A percentile compares a stretch with the other conserved stretches of the same genome.
phyloP scores from a whole-genome alignment of 2,888 invertebrate genomes.

The Cacoxenus indagator region DNA sequence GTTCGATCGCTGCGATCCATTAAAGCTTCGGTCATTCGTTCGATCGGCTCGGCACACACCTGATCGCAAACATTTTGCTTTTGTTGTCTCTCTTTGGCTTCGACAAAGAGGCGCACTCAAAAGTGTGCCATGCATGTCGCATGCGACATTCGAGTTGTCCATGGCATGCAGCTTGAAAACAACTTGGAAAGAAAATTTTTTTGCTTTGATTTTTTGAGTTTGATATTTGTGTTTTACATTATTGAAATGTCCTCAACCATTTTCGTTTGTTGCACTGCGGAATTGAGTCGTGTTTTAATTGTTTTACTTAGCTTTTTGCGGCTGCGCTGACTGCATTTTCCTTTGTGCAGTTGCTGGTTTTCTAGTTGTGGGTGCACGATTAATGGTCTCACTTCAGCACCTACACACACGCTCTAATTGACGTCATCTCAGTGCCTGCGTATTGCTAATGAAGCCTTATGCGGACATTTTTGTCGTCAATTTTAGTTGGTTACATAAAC shows the following conservation, averaged over 20 bases:
- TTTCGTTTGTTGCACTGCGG: conserved; percentile 5
- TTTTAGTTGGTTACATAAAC: neutral
- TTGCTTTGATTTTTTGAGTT: conserved; percentile 30
- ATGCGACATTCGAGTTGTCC: too few relatives aligned
- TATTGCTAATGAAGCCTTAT: neutral
- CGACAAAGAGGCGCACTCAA: too few relatives aligned
- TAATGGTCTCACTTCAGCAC: neutral
- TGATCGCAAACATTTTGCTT: neutral
- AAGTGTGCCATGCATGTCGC: too few relatives aligned
- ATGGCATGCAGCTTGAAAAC: too few relatives aligned
- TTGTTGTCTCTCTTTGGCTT: neutral
- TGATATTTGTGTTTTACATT: conserved; percentile 34
- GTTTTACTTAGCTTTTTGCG: conserved; percentile 20
- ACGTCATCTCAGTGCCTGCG: neutral
- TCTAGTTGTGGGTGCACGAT: conserved; percentile 13
- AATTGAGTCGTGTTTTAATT: conserved; percentile 29
- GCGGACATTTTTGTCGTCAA: neutral
- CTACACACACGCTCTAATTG: neutral
- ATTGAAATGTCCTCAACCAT: conserved; percentile 22
- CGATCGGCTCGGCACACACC: neutral
- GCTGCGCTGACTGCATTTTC: neutral
- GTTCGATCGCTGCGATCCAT: conserved; percentile 3
- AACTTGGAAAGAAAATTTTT: conserved; percentile 18
- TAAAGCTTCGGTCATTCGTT: neutral
- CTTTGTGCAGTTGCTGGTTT: neutral